phyloP scores from a whole-genome alignment of 1,140 invertebrate genomes.

The Heterodera carotae region DNA sequence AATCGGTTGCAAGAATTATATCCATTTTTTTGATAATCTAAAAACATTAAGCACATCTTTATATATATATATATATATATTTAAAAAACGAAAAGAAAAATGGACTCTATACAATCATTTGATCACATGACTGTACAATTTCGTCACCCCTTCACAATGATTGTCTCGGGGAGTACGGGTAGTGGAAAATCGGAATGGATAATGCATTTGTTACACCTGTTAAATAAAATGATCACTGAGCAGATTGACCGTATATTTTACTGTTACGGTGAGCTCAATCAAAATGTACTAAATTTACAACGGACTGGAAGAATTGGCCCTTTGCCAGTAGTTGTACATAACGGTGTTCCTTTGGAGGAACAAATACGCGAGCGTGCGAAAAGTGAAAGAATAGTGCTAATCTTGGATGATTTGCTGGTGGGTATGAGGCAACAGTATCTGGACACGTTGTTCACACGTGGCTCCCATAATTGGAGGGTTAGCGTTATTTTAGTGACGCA shows the following conservation, averaged over 20 bases:
- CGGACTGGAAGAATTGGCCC: neutral
- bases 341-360: conserved; percentile 29
- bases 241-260: conserved; percentile 23
- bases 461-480: conserved; percentile 40
- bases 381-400: conserved; percentile 14
- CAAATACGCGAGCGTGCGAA: conserved; percentile 9
- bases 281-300: conserved; percentile 22
- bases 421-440: conserved; percentile 24
- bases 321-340: conserved; percentile 13
- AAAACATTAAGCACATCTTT: no score
- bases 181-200: no score
- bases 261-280: conserved; percentile 39
- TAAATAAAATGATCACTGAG: neutral
- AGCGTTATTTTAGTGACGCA: conserved; percentile 38
- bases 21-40: neutral
- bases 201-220: conserved; percentile 17
- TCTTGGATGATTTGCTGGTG: conserved; percentile 36
- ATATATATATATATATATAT: neutral
- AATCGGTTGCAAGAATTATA: conserved; percentile 6
- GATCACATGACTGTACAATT: conserved; percentile 16
- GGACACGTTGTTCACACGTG: conserved; percentile 38
- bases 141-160: conserved; percentile 40
- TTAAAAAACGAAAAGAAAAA: neutral
- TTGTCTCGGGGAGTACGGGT: conserved; percentile 34
- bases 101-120: neutral